Percentiles rank a stretch among this genome's conserved stretches.
Conservation (phyloP, 2,888 invertebrate species). For the Ormyrus labotus region DNA sequence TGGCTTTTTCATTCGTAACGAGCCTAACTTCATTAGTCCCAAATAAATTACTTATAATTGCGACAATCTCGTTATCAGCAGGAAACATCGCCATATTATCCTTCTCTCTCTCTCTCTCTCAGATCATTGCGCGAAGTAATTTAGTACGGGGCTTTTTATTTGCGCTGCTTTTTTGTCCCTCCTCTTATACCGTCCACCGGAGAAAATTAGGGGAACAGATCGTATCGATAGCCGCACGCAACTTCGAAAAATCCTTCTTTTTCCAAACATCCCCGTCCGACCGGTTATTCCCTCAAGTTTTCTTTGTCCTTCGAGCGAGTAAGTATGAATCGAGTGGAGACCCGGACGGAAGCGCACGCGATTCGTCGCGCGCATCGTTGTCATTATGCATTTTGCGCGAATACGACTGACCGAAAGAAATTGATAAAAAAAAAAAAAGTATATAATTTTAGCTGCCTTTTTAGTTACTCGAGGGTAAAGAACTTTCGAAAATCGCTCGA, state of each 20-base stretch:
- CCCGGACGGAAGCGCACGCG: conserved; percentile 34
- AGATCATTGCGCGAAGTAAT: conserved; percentile 4
- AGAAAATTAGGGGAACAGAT: conserved; percentile 43
- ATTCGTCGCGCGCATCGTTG: conserved; percentile 9
- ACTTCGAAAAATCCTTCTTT: conserved; percentile 29
- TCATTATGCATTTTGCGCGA: conserved; percentile 11
- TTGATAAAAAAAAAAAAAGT: background rate
- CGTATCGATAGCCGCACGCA: conserved; percentile 41
- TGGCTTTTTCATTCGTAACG: background rate
- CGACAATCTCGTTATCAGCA: conserved; percentile 39
- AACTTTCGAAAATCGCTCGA: too few relatives aligned
- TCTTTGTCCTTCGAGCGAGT: conserved; percentile 26
- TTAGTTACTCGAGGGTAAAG: too few relatives aligned
- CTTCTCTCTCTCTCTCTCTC: too few relatives aligned
- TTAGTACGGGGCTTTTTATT: conserved; percentile 25
- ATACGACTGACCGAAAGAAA: background rate
- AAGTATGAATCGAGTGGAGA: background rate
- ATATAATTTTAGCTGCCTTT: too few relatives aligned
- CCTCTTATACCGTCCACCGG: background rate
- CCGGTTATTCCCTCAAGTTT: conserved; percentile 33
- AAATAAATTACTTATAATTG: conserved; percentile 34
- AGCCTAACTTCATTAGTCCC: conserved; percentile 2
- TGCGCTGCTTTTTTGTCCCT: background rate
- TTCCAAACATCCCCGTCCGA: background rate
- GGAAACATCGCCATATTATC: background rate